Evolutionary conservation across 2,113 vertebrate species (phyloP).

Genomic region (Brachyistius frenatus): DNA sequence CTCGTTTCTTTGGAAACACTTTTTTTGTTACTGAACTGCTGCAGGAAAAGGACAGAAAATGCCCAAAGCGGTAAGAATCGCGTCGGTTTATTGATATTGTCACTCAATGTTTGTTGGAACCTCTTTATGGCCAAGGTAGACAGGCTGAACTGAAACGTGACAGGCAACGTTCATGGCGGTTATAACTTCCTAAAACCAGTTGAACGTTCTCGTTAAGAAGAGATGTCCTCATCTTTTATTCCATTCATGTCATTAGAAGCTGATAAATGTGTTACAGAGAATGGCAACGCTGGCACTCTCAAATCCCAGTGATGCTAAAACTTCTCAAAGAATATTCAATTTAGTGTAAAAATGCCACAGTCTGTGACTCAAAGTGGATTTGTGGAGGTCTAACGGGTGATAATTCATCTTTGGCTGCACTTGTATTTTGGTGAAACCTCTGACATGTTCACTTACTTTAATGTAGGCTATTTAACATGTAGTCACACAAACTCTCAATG

Average conservation of each 20-base stretch:
- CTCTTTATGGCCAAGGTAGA: not conserved
- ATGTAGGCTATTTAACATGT: no score
- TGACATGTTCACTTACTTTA: no score
- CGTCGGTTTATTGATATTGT: slow-evolving; percentile 13
- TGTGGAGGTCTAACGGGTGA: not conserved
- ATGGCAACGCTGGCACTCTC: not conserved
- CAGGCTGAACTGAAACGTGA: not conserved
- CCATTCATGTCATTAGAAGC: no score
- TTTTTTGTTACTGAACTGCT: slow-evolving; percentile 10
- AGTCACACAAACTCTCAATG: no score
- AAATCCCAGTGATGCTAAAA: no score
- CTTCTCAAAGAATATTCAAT: no score
- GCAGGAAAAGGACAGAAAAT: slow-evolving; percentile 72
- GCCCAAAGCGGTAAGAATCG: slow-evolving; percentile 89
- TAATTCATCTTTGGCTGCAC: not conserved
- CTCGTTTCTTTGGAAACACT: slow-evolving; percentile 32
- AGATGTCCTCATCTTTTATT: not conserved
- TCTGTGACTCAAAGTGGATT: no score
- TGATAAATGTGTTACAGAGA: not conserved
- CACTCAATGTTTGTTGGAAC: not conserved
- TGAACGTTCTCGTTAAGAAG: not conserved
- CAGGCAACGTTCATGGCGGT: not conserved
- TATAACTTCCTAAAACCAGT: not conserved
- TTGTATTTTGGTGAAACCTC: no score
- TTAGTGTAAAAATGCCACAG: no score